Base-by-base conservation (phyloP, 1,140 invertebrate species). In the Antheraea mylitta region DNA sequence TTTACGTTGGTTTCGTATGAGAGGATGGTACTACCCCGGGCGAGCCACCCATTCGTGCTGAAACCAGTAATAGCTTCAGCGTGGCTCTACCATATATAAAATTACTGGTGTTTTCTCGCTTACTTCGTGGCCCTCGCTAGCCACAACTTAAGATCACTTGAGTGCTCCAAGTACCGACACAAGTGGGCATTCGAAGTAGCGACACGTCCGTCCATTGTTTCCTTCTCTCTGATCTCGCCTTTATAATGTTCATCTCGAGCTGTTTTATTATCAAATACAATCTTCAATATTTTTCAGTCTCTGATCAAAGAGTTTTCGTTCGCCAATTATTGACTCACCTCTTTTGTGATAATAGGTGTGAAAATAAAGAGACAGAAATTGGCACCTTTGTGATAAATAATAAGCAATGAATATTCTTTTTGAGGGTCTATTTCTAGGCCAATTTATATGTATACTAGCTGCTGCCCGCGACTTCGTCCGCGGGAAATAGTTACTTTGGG, bases 121-220 rank as follows among this genome's bases (percentile, higher is more conserved):
- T 61, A n/a, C 19, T 61, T 36, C 11, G 22, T 30, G 60, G 60
- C 60, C 60, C 22, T 30, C 13, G 30, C 16, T 36, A 36, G 19
- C 60, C 60, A 30, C 30, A 36, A 11, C 60, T 10, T 53, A 36
- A 61, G 60, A 61, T 19, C 60, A n/a, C 60, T 61, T 30, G 18
- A 61, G 45, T 53, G 45, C 45, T 6, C 45, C 9, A 53, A 53
- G 45, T 16, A 53, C 45, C 45, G 16, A n/a, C 60, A 61, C 60
- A 61, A 61, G 60, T 61, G 60, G 60, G 19, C 60, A 61, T 61
- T 61, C 16, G 19, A n/a, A 61, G 60, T 61, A n/a, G 30, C 60
- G 60, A 30, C 60, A 61, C 60, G 60, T 61, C 60, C 60, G 19
- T 30, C 19, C 60, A 61, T 61, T 61, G 60, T 61, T 61, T 61